Conservation (phyloP, 2,797 vertebrate genomes). For the Hydrolagus colliei region DNA sequence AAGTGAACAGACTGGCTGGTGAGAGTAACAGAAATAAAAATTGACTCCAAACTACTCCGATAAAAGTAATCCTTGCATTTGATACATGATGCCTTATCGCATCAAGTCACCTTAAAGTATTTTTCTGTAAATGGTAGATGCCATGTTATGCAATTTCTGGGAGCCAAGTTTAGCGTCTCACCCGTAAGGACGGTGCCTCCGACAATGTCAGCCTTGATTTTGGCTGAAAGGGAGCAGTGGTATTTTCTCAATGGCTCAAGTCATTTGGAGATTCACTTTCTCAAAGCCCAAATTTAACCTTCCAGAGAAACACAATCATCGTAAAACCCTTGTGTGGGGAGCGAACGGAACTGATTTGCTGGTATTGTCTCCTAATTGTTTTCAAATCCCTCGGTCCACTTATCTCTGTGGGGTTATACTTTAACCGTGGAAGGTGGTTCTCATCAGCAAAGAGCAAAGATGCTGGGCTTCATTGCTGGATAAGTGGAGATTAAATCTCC, state of each 20-base stretch:
- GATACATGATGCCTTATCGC: too few relatives aligned
- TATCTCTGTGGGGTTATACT: background rate
- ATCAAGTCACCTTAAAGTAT: too few relatives aligned
- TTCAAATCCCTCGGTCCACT: background rate
- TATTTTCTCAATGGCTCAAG: background rate
- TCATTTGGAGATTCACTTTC: background rate
- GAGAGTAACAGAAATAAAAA: too few relatives aligned
- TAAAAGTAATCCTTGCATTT: too few relatives aligned
- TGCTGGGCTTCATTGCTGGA: background rate
- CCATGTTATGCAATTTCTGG: too few relatives aligned
- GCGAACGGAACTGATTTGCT: constrained; percentile 9
- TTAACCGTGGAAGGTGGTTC: constrained; percentile 4
- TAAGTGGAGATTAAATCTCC: background rate
- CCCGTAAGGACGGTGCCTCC: too few relatives aligned
- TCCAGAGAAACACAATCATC: background rate
- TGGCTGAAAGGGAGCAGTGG: background rate
- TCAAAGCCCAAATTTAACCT: background rate
- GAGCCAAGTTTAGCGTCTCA: too few relatives aligned
- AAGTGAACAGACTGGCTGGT: too few relatives aligned
- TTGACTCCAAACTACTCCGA: too few relatives aligned
- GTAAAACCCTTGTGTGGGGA: background rate
- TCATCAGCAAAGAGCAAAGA: constrained; percentile 1
- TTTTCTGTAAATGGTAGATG: too few relatives aligned
- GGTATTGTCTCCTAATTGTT: constrained; percentile 9
- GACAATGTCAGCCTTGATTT: background rate